Conservation (phyloP, 1,140 invertebrate genomes). For the Lepidurus arcticus region DNA sequence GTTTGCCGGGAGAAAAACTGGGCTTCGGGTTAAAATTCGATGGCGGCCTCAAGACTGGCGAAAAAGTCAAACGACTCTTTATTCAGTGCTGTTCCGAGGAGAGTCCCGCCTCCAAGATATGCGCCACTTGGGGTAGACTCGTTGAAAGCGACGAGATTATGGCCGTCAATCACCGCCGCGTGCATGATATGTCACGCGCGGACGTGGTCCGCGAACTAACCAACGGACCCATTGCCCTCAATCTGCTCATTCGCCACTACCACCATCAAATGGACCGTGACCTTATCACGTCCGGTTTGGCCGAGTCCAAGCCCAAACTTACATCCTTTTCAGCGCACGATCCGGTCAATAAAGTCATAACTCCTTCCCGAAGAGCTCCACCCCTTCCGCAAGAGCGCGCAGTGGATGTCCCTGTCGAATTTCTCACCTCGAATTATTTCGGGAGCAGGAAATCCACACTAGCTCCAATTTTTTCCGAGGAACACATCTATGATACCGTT, state of each 20-base stretch:
- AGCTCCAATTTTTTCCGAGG: background rate
- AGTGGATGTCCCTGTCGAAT: constrained; percentile 29
- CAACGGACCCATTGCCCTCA: constrained; percentile 7
- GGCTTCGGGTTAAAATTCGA: constrained; percentile 89
- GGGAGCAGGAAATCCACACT: background rate
- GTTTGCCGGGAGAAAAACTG: constrained; percentile 78
- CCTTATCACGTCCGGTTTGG: background rate
- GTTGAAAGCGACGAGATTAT: constrained; percentile 82
- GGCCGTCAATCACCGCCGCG: constrained; percentile 68
- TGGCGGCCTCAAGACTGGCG: constrained; percentile 64
- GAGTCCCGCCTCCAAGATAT: constrained; percentile 74
- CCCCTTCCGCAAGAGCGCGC: constrained; percentile 26
- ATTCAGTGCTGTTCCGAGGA: constrained; percentile 83
- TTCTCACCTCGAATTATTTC: background rate
- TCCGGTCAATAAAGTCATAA: background rate
- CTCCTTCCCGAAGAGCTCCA: background rate
- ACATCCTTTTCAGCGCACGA: background rate
- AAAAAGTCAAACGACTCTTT: constrained; percentile 59
- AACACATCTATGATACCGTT: constrained; percentile 2
- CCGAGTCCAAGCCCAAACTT: background rate
- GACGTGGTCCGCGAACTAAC: constrained; percentile 47
- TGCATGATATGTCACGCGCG: constrained; percentile 71
- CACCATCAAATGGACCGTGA: constrained; percentile 17
- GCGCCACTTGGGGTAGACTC: constrained; percentile 69
- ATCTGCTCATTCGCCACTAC: constrained; percentile 30